These are phyloP conservation scores for Mixornis gularis DNA, from an alignment of 2,113 vertebrate species.

Conservation along the genomic window DNA sequence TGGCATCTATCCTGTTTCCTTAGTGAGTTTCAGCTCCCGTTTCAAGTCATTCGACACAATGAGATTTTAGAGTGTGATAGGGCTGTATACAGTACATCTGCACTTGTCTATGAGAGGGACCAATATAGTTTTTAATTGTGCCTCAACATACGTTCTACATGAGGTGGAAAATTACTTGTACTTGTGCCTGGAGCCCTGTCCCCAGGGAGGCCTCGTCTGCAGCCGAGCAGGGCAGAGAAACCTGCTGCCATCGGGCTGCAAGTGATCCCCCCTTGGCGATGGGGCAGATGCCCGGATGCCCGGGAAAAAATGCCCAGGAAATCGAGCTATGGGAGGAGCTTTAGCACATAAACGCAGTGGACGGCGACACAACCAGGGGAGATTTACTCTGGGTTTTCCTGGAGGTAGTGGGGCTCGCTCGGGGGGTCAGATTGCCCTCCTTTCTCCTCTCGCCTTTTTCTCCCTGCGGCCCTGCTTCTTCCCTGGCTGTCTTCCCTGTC, in stretches of 20 bases:
- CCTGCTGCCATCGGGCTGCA: accelerated
- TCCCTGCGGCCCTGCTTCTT: background rate
- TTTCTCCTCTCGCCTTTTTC: accelerated
- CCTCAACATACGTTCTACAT: accelerated
- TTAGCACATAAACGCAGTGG: background rate
- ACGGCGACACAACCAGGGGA: accelerated
- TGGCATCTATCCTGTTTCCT: background rate
- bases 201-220: background rate
- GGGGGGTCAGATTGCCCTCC: accelerated
- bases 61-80: background rate
- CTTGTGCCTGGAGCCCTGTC: background rate
- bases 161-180: background rate
- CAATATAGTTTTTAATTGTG: background rate
- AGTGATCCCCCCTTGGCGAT: accelerated
- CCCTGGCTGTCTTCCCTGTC: no score
- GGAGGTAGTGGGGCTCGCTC: accelerated
- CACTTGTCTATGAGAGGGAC: background rate
- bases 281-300: background rate
- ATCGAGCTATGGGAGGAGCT: background rate
- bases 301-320: no score
- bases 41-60: background rate
- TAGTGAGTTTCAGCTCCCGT: background rate
- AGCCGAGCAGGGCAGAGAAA: background rate
- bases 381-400: no score
- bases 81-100: background rate